A percentile compares a stretch with the other conserved stretches of the same genome.
Evolutionary conservation across 23 tunicate genomes (phyloP).

Genomic region (Trididemnum nubilum): DNA sequence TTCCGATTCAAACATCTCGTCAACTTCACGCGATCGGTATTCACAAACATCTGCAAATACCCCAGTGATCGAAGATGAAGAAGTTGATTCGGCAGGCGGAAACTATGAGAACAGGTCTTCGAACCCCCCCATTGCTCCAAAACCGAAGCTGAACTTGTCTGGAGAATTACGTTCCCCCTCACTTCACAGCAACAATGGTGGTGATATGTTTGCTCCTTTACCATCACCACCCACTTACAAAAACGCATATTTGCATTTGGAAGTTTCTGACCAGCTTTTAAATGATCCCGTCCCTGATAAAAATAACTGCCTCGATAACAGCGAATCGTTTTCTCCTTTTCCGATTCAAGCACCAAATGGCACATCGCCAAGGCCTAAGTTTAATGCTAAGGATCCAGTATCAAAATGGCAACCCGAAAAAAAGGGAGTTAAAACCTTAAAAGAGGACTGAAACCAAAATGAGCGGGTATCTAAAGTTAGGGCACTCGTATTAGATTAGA

Average conservation of each 20-base stretch:
- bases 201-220: neutral
- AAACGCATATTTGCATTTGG: neutral
- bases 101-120: neutral
- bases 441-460: too few species aligned
- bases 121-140: constrained; percentile 2
- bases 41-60: neutral
- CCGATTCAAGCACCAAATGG: too few species aligned
- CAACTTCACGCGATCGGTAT: constrained; percentile 14
- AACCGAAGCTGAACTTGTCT: constrained; percentile 3
- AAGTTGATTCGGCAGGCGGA: neutral
- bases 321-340: too few species aligned
- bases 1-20: constrained; percentile 14
- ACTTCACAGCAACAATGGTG: neutral
- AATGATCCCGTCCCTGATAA: too few species aligned
- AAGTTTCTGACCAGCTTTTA: too few species aligned
- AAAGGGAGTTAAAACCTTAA: too few species aligned
- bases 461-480: too few species aligned
- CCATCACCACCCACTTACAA: constrained; percentile 14
- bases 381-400: too few species aligned
- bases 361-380: too few species aligned
- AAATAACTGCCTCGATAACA: too few species aligned
- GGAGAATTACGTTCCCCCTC: neutral
- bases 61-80: constrained; percentile 1
- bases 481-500: too few species aligned
- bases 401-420: too few species aligned